Conservation (phyloP, 2,797 vertebrate genomes). For the Pampus argenteus region DNA sequence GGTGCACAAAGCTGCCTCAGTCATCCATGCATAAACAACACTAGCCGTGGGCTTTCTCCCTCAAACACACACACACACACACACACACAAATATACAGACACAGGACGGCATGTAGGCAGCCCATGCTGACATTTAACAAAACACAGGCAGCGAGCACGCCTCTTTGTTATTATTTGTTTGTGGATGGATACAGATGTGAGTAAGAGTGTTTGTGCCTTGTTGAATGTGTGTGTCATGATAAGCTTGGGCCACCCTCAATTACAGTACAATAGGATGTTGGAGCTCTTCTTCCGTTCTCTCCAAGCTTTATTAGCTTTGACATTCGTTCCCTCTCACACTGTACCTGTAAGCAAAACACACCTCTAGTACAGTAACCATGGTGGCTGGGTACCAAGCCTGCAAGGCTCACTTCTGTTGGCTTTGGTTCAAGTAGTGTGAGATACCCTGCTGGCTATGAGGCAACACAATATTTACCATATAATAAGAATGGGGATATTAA, state of each 20-base stretch:
- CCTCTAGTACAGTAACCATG: conserved; percentile 50
- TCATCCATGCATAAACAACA: conserved; percentile 69
- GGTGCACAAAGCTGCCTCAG: conserved; percentile 57
- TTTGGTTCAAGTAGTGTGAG: conserved; percentile 49
- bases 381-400: conserved; percentile 60
- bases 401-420: conserved; percentile 48
- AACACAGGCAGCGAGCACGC: conserved; percentile 19
- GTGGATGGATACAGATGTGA: conserved; percentile 35
- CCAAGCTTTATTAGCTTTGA: conserved; percentile 58
- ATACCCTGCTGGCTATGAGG: conserved; percentile 25
- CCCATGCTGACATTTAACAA: conserved; percentile 62
- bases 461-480: conserved; percentile 11
- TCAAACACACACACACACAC: conserved; percentile 36
- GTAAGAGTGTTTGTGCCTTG: conserved; percentile 16
- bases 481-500: conserved; percentile 1
- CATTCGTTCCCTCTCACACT: conserved; percentile 42
- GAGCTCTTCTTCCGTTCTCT: conserved; percentile 31
- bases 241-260: conserved; percentile 38
- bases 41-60: conserved; percentile 55
- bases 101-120: conserved; percentile 33
- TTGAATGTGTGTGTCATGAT: conserved; percentile 34
- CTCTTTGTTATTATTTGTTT: conserved; percentile 29
- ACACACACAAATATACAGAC: conserved; percentile 42
- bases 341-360: conserved; percentile 58
- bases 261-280: conserved; percentile 26